Percentiles rank a stretch among this genome's conserved stretches.
phyloP scores from a whole-genome alignment of 2,797 vertebrate species.

The Prionace glauca region DNA sequence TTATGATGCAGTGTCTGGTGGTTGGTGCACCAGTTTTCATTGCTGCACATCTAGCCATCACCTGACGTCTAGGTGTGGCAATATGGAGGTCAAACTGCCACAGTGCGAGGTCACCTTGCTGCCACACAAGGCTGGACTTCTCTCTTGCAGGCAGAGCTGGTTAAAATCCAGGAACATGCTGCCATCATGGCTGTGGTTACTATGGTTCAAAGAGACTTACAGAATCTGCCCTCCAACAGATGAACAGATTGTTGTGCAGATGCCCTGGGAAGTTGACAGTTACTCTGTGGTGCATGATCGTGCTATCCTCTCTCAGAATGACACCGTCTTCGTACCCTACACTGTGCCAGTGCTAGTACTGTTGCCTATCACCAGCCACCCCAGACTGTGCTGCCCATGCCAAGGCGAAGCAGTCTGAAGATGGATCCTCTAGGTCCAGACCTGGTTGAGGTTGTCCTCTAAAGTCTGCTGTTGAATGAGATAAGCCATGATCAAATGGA shows the following conservation, averaged over 20 bases:
- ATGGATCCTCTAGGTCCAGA: neutral
- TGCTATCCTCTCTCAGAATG: neutral
- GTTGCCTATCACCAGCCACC: neutral
- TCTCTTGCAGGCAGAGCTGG: neutral
- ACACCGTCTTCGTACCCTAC: neutral
- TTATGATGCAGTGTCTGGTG: neutral
- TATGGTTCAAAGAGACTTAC: no score
- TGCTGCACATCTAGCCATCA: neutral
- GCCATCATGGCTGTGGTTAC: no score
- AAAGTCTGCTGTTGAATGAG: neutral
- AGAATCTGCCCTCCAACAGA: no score
- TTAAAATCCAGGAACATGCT: neutral
- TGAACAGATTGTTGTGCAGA: neutral
- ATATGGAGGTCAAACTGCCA: neutral
- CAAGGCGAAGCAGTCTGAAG: neutral
- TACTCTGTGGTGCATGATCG: no score
- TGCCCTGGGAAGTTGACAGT: neutral
- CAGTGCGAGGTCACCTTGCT: neutral
- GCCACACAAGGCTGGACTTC: neutral
- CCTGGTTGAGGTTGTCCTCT: neutral
- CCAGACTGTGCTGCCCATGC: neutral
- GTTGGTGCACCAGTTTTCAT: neutral
- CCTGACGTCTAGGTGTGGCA: neutral
- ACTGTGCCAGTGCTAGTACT: neutral
- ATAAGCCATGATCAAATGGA: no score